These are phyloP conservation scores for Nasonia oneida DNA, from an alignment of 2,888 invertebrate genomes.

Conservation along the genomic window DNA sequence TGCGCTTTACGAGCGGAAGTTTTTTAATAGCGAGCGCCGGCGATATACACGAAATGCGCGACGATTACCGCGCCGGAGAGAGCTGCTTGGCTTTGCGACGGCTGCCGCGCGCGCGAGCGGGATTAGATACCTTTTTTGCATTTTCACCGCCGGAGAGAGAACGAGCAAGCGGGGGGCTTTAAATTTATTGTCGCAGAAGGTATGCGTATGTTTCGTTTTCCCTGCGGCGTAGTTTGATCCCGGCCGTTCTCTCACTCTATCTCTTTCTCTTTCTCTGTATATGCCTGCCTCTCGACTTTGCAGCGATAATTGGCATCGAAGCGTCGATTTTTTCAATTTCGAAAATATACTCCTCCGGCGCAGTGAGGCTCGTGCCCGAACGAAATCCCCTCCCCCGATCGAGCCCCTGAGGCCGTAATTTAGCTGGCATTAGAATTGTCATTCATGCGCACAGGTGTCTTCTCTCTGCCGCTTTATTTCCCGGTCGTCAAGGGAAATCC, in stretches of 20 bases:
- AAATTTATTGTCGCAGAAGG: conserved; percentile 60
- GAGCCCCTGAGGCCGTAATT: conserved; percentile 1
- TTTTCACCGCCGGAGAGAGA: conserved; percentile 63
- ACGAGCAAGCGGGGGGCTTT: not conserved
- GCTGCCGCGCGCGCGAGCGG: conserved; percentile 34
- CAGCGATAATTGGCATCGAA: not conserved
- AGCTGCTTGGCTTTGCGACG: not conserved
- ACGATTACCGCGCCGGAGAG: conserved; percentile 9
- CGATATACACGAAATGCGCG: conserved; percentile 25
- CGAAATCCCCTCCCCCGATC: not conserved
- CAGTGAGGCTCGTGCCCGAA: not conserved
- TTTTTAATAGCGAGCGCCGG: conserved; percentile 69
- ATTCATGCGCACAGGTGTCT: conserved; percentile 47
- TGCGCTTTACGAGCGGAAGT: conserved; percentile 72
- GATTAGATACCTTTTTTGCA: conserved; percentile 68
- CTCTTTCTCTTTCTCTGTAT: not conserved
- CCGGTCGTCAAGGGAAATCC: conserved; percentile 30
- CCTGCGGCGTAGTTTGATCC: conserved; percentile 37
- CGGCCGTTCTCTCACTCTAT: not conserved
- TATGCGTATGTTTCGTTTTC: conserved; percentile 38
- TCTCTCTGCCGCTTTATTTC: not conserved
- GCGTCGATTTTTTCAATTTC: not conserved
- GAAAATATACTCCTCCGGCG: not conserved
- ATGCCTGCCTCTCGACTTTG: not conserved
- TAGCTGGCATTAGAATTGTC: conserved; percentile 24